These are phyloP conservation scores for Lochmaea crataegi DNA, from an alignment of 2,888 invertebrate species.

Conservation along the genomic window DNA sequence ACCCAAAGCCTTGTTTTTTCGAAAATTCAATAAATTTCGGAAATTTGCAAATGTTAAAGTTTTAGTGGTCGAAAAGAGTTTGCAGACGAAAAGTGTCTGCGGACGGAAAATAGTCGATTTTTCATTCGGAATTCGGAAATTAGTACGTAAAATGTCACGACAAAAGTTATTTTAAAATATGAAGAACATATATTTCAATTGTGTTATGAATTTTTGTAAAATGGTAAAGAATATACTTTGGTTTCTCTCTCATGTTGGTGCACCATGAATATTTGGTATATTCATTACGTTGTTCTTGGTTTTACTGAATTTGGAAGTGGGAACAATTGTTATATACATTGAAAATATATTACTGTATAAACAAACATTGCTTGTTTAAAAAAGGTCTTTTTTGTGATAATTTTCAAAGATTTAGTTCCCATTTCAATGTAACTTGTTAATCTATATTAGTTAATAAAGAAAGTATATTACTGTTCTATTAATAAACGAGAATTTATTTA, in stretches of 20 bases:
- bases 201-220: too few species aligned
- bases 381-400: conserved; percentile 36
- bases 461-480: conserved; percentile 58
- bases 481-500: conserved; percentile 58
- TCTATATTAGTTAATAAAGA: conserved; percentile 55
- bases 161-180: too few species aligned
- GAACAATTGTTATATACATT: conserved; percentile 48
- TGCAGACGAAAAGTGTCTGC: too few species aligned
- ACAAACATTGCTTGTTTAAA: conserved; percentile 35
- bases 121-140: too few species aligned
- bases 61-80: too few species aligned
- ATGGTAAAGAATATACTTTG: not conserved
- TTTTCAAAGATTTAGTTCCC: conserved; percentile 42
- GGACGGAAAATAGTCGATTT: too few species aligned
- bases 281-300: conserved; percentile 35
- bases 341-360: conserved; percentile 44
- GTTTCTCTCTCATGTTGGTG: not conserved
- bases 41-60: too few species aligned
- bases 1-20: too few species aligned
- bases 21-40: too few species aligned
- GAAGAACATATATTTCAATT: too few species aligned
- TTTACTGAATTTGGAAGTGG: conserved; percentile 45
- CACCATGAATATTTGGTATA: conserved; percentile 25
- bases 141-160: too few species aligned
- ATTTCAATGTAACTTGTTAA: conserved; percentile 53